A percentile compares a stretch with the other conserved stretches of the same genome.
phyloP scores from a whole-genome alignment of 2,113 vertebrate genomes.

The Brienomyrus longianalis region DNA sequence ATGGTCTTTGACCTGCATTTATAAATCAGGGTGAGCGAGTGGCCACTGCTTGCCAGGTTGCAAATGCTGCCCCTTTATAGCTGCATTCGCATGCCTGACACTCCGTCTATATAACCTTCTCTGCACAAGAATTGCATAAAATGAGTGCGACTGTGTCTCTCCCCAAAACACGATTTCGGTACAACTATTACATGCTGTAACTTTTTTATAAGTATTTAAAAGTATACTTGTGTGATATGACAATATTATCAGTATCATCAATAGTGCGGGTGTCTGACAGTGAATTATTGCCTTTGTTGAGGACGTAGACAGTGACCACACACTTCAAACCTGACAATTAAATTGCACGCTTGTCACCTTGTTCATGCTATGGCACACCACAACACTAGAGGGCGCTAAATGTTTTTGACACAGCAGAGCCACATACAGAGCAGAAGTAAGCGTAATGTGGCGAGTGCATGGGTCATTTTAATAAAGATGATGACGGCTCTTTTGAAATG shows the following conservation, averaged over 20 bases:
- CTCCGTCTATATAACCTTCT: too few species aligned
- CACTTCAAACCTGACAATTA: neutral
- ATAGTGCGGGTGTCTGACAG: neutral
- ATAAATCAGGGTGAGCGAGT: too few species aligned
- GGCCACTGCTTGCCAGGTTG: neutral
- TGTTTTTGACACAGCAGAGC: neutral
- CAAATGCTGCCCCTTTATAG: neutral
- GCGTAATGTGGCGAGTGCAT: neutral
- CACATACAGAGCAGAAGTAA: neutral
- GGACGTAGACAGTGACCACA: too few species aligned
- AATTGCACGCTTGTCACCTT: neutral
- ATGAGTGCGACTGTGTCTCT: neutral
- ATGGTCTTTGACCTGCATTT: too few species aligned
- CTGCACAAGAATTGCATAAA: neutral
- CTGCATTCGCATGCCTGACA: neutral
- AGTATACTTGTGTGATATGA: neutral
- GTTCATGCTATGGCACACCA: neutral
- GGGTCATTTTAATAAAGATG: neutral
- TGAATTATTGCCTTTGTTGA: neutral
- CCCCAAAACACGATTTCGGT: too few species aligned
- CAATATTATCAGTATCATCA: neutral
- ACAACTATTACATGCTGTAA: neutral
- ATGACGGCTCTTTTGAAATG: neutral
- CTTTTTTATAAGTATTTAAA: neutral
- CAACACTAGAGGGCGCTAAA: neutral